phyloP scores from a whole-genome alignment of 2,113 vertebrate species.

The Indicator indicator region DNA sequence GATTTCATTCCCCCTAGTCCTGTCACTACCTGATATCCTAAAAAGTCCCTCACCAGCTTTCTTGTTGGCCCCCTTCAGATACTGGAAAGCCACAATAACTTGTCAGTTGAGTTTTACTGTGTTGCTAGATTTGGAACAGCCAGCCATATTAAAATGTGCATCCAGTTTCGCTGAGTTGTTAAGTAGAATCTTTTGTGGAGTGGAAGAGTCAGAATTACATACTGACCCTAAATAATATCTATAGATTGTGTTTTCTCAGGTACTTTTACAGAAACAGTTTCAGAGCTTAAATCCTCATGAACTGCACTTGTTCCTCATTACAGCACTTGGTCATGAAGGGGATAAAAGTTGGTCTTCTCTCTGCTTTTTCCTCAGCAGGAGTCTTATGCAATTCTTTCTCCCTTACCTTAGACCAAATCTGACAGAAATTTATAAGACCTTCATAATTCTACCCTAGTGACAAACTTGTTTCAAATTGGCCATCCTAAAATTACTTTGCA shows the following conservation, averaged over 20 bases:
- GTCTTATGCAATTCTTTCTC: neutral
- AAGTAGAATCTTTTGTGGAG: neutral
- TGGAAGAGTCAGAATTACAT: neutral
- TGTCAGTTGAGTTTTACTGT: neutral
- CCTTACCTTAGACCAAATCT: neutral
- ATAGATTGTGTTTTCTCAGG: neutral
- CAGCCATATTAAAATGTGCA: neutral
- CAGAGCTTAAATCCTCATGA: neutral
- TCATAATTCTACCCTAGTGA: neutral
- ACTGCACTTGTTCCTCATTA: neutral
- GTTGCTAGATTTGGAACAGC: neutral
- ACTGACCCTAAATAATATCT: neutral
- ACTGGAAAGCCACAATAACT: too few species aligned
- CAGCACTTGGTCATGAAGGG: neutral
- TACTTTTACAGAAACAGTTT: neutral
- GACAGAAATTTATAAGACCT: neutral
- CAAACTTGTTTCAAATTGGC: neutral
- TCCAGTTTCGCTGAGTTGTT: neutral
- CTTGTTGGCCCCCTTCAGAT: too few species aligned
- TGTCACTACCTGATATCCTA: too few species aligned
- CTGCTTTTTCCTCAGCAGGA: neutral
- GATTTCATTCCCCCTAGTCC: too few species aligned
- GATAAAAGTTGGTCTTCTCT: neutral
- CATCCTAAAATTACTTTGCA: neutral
- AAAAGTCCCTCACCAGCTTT: too few species aligned